Conservation (phyloP, 2,113 vertebrate species). For the Rhinichthys klamathensis region DNA sequence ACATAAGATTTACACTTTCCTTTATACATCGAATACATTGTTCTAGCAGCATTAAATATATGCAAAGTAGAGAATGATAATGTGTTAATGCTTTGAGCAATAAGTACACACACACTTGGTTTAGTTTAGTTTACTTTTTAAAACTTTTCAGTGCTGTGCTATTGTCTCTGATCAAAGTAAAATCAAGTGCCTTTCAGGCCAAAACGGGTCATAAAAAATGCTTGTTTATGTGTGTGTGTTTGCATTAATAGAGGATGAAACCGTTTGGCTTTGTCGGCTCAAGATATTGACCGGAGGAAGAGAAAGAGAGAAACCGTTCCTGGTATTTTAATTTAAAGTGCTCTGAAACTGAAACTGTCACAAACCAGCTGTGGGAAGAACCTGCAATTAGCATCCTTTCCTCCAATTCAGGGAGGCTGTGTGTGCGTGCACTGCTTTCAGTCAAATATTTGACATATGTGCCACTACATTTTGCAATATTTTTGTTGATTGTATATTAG, state of each 20-base stretch:
- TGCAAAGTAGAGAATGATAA: too few relatives aligned
- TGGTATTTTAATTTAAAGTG: constrained; percentile 57
- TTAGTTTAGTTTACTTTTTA: not conserved
- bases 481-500: not conserved
- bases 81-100: not conserved
- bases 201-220: not conserved
- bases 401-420: constrained; percentile 31
- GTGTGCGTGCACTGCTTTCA: not conserved
- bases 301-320: not conserved
- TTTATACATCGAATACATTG: too few relatives aligned
- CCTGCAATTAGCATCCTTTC: constrained; percentile 48
- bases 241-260: not conserved
- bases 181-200: not conserved
- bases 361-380: constrained; percentile 54
- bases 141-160: not conserved
- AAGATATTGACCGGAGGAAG: constrained; percentile 6
- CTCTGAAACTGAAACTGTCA: constrained; percentile 48
- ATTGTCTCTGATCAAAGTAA: constrained; percentile 21
- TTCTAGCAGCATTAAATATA: too few relatives aligned
- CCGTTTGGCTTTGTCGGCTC: not conserved
- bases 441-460: too few relatives aligned
- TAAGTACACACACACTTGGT: not conserved
- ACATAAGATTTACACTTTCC: too few relatives aligned
- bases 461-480: not conserved
- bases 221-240: not conserved